Evolutionary conservation across 1,140 invertebrate species (phyloP).

Genomic region (Drosophila orosa): DNA sequence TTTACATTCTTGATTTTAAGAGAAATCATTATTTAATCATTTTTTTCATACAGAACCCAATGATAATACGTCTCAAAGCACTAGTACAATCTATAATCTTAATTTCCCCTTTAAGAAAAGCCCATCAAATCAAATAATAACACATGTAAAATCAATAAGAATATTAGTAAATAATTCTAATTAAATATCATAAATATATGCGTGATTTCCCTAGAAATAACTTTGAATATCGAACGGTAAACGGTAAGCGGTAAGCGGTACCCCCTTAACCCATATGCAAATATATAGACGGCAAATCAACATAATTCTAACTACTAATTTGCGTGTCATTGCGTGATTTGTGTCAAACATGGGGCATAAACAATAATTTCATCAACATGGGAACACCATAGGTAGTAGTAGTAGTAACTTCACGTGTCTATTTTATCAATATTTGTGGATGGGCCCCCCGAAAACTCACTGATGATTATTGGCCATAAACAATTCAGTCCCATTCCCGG

Average conservation of each 20-base stretch:
- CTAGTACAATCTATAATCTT: no score
- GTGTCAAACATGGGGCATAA: slow-evolving; percentile 51
- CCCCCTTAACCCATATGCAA: slow-evolving; percentile 32
- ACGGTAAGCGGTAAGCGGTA: background rate
- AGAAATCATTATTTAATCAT: no score
- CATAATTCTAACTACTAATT: slow-evolving; percentile 72
- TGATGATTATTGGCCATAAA: slow-evolving; percentile 80
- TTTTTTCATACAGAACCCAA: no score
- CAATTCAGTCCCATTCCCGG: slow-evolving; percentile 43
- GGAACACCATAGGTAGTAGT: slow-evolving; percentile 31
- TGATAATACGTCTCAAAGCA: no score
- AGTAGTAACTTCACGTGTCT: slow-evolving; percentile 36
- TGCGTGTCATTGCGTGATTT: slow-evolving; percentile 76
- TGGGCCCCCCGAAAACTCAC: slow-evolving; percentile 23
- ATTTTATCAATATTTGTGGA: slow-evolving; percentile 76
- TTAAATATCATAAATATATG: background rate
- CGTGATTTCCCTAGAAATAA: background rate
- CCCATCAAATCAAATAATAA: background rate
- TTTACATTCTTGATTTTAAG: background rate
- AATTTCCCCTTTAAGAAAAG: no score
- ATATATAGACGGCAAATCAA: slow-evolving; percentile 55
- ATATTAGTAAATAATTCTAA: background rate
- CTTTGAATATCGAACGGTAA: slow-evolving; percentile 10
- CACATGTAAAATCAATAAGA: background rate
- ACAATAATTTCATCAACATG: slow-evolving; percentile 61